phyloP scores from a whole-genome alignment of 2,113 vertebrate species.

The Astur gentilis region DNA sequence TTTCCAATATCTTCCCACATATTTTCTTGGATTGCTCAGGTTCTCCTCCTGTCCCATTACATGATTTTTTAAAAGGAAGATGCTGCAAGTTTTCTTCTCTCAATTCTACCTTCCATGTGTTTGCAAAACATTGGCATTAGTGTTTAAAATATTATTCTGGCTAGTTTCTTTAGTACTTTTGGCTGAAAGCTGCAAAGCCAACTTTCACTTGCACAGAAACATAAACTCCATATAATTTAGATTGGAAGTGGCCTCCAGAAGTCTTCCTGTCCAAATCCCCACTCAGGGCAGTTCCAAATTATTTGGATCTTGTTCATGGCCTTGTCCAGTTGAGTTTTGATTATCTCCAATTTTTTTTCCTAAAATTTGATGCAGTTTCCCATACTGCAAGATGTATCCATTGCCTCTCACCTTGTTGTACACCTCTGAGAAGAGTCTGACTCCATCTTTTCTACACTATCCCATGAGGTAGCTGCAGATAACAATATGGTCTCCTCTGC shows the following conservation, averaged over 20 bases:
- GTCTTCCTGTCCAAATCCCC: neutral
- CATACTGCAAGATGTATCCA: neutral
- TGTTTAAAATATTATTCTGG: neutral
- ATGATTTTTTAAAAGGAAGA: neutral
- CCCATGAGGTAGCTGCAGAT: neutral
- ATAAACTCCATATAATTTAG: accelerated
- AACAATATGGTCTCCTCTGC: neutral
- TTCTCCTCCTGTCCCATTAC: neutral
- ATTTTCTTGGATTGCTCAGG: neutral
- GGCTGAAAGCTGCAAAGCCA: neutral
- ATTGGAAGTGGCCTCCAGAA: neutral
- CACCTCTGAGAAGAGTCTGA: neutral
- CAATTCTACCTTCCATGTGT: neutral
- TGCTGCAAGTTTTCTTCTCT: neutral
- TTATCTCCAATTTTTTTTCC: neutral
- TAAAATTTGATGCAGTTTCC: neutral
- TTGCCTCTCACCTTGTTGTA: neutral
- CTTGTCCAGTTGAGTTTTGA: neutral
- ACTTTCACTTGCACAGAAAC: neutral
- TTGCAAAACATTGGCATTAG: neutral
- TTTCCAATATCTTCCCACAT: neutral
- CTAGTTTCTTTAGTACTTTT: neutral
- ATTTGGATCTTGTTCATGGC: neutral
- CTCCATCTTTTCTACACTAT: neutral
- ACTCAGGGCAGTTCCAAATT: neutral